Percentiles rank a stretch among this genome's conserved stretches.
Evolutionary conservation across 2,113 vertebrate species (phyloP).

Genomic region (Sorex fumeus): DNA sequence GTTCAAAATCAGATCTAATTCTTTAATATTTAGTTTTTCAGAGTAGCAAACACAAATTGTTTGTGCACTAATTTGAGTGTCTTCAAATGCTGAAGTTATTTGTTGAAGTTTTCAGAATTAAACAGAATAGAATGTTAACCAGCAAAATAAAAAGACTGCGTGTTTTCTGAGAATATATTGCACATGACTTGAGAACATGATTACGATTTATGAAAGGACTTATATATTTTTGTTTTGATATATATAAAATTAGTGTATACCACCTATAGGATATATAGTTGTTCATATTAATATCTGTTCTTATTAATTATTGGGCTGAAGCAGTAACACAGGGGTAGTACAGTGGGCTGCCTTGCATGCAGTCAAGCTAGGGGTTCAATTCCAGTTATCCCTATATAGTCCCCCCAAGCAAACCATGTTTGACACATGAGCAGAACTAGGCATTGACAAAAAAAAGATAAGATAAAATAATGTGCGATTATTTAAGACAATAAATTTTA

Average conservation of each 20-base stretch:
- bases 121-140: not conserved
- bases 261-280: too few species aligned
- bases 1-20: not conserved
- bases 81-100: not conserved
- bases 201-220: not conserved
- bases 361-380: too few species aligned
- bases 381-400: too few species aligned
- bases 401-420: too few species aligned
- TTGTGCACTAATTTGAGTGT: not conserved
- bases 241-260: too few species aligned
- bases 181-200: not conserved
- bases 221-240: not conserved
- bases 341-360: too few species aligned
- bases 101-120: not conserved
- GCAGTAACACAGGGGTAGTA: too few species aligned
- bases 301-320: too few species aligned
- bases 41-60: not conserved
- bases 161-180: not conserved
- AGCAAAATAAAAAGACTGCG: not conserved
- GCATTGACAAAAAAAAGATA: too few species aligned
- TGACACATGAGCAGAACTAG: too few species aligned
- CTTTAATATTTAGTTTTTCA: not conserved
- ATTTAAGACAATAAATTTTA: not conserved
- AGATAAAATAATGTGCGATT: not conserved
- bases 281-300: too few species aligned